These are phyloP conservation scores for Zootermopsis nevadensis DNA, from an alignment of 2,888 invertebrate species.

Conservation along the genomic window DNA sequence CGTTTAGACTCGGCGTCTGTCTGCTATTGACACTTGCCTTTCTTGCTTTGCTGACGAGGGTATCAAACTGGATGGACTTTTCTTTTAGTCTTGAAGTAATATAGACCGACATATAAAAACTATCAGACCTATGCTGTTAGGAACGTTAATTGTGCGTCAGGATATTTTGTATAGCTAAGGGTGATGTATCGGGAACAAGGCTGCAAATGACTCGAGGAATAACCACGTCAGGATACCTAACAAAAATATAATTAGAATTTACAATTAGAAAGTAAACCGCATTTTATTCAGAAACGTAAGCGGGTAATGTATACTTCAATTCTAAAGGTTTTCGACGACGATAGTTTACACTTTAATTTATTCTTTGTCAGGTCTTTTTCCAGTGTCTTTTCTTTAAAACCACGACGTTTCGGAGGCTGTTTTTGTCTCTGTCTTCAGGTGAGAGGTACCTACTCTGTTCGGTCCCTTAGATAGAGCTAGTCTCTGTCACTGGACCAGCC, in stretches of 20 bases:
- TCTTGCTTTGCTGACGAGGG: slow-evolving; percentile 1
- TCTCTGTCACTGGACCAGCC: no score
- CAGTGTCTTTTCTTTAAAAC: no score
- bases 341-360: no score
- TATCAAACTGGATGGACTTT: background rate
- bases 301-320: no score
- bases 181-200: background rate
- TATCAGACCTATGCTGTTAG: background rate
- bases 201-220: background rate
- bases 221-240: background rate
- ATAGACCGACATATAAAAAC: background rate
- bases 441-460: no score
- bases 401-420: no score
- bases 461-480: no score
- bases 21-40: slow-evolving; percentile 7
- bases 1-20: background rate
- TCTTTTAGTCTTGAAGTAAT: background rate
- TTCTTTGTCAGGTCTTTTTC: no score
- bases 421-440: no score
- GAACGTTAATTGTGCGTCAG: background rate
- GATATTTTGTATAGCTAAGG: background rate
- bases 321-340: no score
- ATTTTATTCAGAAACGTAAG: no score
- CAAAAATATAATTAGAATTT: background rate
- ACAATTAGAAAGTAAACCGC: background rate